Evolutionary conservation across 2,797 vertebrate species (phyloP).

Genomic region (Euthynnus affinis): DNA sequence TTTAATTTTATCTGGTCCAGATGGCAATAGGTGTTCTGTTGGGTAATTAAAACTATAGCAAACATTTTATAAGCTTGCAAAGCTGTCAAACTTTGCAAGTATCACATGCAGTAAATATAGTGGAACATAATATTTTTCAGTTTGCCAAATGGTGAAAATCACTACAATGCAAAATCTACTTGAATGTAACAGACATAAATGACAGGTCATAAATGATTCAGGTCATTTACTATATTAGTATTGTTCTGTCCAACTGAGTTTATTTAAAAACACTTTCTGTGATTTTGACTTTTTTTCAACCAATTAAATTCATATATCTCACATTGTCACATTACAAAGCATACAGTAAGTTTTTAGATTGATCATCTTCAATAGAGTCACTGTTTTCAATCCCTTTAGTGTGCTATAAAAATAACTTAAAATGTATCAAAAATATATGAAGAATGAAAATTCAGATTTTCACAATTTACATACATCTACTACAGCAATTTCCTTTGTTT

Average conservation of each 20-base stretch:
- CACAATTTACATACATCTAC: not conserved
- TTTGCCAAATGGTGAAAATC: not conserved
- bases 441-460: too few species aligned
- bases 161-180: not conserved
- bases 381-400: not conserved
- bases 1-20: not conserved
- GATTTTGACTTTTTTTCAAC: not conserved
- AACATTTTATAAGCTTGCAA: not conserved
- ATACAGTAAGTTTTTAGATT: not conserved
- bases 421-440: too few species aligned
- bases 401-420: too few species aligned
- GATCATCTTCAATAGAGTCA: not conserved
- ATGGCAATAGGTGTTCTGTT: not conserved
- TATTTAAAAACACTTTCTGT: not conserved
- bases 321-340: not conserved
- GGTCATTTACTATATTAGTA: too few species aligned
- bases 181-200: too few species aligned
- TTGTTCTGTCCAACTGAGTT: too few species aligned
- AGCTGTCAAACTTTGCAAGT: not conserved
- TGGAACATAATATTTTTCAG: not conserved
- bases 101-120: not conserved
- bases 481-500: too few species aligned
- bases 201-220: too few species aligned
- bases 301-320: not conserved
- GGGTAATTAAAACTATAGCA: not conserved